Evolutionary conservation across 2,113 vertebrate genomes (phyloP).

Genomic region (Murina feae): DNA sequence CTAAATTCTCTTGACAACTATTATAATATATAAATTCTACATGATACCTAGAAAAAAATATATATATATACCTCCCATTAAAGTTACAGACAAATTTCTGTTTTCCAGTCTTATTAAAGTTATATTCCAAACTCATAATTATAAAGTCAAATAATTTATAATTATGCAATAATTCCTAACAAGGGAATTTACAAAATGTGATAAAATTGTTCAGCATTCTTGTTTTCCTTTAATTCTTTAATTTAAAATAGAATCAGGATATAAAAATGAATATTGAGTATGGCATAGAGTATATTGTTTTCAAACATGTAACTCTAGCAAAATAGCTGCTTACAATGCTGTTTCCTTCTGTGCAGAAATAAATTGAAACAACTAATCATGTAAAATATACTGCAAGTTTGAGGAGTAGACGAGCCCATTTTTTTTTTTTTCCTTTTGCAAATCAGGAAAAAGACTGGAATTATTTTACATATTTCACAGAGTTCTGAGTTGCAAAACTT

Average conservation of each 20-base stretch:
- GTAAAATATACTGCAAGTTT: constrained; percentile 11
- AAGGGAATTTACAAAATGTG: constrained; percentile 11
- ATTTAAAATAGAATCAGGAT: neutral
- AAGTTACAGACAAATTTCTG: neutral
- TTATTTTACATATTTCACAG: constrained; percentile 56
- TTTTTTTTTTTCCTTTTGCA: neutral
- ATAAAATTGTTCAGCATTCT: neutral
- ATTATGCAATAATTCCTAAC: neutral
- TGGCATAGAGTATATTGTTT: constrained; percentile 1
- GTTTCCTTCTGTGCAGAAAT: neutral
- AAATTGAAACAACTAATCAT: constrained; percentile 46
- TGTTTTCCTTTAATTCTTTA: neutral
- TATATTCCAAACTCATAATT: neutral
- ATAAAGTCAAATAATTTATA: neutral
- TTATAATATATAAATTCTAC: neutral
- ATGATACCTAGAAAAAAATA: too few relatives aligned
- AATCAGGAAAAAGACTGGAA: neutral
- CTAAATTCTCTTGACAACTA: neutral
- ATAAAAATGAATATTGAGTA: neutral
- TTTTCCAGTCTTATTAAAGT: neutral
- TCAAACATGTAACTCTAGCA: neutral
- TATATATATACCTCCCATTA: accelerated
- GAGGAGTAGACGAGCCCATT: neutral
- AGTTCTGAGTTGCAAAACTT: constrained; percentile 28
- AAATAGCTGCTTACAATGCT: neutral